Evolutionary conservation across 2,888 invertebrate species (phyloP), one percentile per base, ranked within the genome.

Genomic region (Leptinotarsa tumamoca): DNA sequence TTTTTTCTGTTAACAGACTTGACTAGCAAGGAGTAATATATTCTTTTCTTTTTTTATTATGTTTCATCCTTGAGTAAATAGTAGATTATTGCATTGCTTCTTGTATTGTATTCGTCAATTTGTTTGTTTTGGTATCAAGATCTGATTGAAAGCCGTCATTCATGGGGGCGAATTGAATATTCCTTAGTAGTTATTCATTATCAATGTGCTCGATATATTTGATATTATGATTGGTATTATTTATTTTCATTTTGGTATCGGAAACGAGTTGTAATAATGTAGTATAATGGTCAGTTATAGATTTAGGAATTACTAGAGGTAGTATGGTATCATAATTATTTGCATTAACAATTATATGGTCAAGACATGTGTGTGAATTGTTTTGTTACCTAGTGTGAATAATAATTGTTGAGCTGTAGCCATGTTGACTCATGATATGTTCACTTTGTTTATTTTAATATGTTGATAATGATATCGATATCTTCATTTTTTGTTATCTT

Each of bases 231-330:
- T 17, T 15, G 54, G 15, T 54, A 17, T 54, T n/a, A 17, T 15
- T 54, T 54, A 2, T 15, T 54, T 15, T 54, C 0, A 17, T 54
- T 17, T 4, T 54, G n/a, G 15, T 54, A n/a, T 54, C 15, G 17
- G 18, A n/a, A 54, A 54, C n/a, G 54, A 54, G 3, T n/a, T 54
- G 54, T 54, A 54, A 18, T 5, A 54, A 54, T 17, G 54, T 54
- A n/a, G 54, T 54, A n/a, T 54, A 5, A 54, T 54, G 18, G 18
- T 54, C 54, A 54, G 54, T 54, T 54, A 54, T n/a, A 54, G 54
- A 54, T 54, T n/a, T 54, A 3, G 54, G 5, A 3, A 18, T 54
- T 54, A n/a, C 4, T 5, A 54, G 15, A n/a, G 18, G 54, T n/a
- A 54, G n/a, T 54, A 54, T 15, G 17, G 54, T 17, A 18, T 54